Evolutionary conservation across 2,888 invertebrate species (phyloP).

Genomic region (Ctena decussata): DNA sequence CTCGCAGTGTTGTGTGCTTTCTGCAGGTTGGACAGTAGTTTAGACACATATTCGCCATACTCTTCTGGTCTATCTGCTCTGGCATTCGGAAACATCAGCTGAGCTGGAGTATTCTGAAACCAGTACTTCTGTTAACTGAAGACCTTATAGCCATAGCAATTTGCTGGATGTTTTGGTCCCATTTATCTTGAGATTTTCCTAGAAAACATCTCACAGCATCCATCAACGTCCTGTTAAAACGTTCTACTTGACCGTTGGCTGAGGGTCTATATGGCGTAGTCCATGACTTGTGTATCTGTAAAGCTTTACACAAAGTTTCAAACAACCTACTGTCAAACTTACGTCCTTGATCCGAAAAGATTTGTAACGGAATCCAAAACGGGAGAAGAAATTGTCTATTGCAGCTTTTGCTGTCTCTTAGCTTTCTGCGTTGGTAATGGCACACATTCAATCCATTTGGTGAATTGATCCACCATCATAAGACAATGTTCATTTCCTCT

Average conservation of each 20-base stretch:
- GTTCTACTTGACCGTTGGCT: slow-evolving; percentile 45
- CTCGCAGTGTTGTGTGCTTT: not conserved
- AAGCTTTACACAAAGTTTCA: slow-evolving; percentile 4
- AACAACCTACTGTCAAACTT: slow-evolving; percentile 31
- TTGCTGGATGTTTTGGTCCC: slow-evolving; percentile 9
- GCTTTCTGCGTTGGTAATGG: slow-evolving; percentile 51
- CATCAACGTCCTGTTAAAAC: slow-evolving; percentile 14
- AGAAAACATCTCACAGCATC: slow-evolving; percentile 13
- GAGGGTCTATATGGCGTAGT: slow-evolving; percentile 44
- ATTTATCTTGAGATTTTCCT: slow-evolving; percentile 4
- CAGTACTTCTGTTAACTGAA: not conserved
- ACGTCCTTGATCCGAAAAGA: slow-evolving; percentile 24
- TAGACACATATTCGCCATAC: not conserved
- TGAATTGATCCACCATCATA: slow-evolving; percentile 58
- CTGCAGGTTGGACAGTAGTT: not conserved
- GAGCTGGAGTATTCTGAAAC: not conserved
- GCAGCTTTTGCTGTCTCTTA: slow-evolving; percentile 41
- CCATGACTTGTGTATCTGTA: slow-evolving; percentile 34
- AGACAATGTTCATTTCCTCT: slow-evolving; percentile 2
- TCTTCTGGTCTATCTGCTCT: not conserved
- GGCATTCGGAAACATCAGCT: not conserved
- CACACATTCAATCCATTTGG: slow-evolving; percentile 55
- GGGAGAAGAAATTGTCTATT: slow-evolving; percentile 37
- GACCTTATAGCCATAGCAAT: slow-evolving; percentile 19
- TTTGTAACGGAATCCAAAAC: slow-evolving; percentile 19